A percentile compares a stretch with the other conserved stretches of the same genome.
These are phyloP conservation scores for Megamerina dolium DNA, from an alignment of 2,888 invertebrate genomes.

Conservation along the genomic window DNA sequence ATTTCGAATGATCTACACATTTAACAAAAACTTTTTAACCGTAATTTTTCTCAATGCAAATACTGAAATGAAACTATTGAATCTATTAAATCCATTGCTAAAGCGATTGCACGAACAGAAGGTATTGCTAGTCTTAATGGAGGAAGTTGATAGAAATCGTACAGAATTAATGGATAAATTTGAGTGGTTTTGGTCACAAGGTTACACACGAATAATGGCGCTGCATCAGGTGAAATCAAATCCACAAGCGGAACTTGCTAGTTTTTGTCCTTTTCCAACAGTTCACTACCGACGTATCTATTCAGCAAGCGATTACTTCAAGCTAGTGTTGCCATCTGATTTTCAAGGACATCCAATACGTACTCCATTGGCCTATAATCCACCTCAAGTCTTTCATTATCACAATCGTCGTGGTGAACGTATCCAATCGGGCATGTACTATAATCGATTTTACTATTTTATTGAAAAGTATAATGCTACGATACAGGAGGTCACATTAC, in stretches of 20 bases:
- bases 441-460: slow-evolving; percentile 9
- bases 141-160: background rate
- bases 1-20: background rate
- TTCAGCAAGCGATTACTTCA: background rate
- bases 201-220: background rate
- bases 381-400: too few species aligned
- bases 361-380: too few species aligned
- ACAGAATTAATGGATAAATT: background rate
- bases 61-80: background rate
- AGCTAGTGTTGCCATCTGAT: background rate
- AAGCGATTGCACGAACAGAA: too few species aligned
- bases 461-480: slow-evolving; percentile 13
- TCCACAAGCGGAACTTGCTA: too few species aligned
- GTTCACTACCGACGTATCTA: background rate
- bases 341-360: too few species aligned
- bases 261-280: too few species aligned
- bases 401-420: slow-evolving; percentile 11
- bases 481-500: slow-evolving; percentile 12
- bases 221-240: background rate
- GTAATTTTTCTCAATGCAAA: background rate
- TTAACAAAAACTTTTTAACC: background rate
- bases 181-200: too few species aligned
- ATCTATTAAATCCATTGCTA: too few species aligned
- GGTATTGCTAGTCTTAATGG: background rate
- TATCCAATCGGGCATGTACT: slow-evolving; percentile 9